Percentiles rank a stretch among this genome's conserved stretches.
Evolutionary conservation across 1,140 invertebrate genomes (phyloP).

Genomic region (Forficula auricularia): DNA sequence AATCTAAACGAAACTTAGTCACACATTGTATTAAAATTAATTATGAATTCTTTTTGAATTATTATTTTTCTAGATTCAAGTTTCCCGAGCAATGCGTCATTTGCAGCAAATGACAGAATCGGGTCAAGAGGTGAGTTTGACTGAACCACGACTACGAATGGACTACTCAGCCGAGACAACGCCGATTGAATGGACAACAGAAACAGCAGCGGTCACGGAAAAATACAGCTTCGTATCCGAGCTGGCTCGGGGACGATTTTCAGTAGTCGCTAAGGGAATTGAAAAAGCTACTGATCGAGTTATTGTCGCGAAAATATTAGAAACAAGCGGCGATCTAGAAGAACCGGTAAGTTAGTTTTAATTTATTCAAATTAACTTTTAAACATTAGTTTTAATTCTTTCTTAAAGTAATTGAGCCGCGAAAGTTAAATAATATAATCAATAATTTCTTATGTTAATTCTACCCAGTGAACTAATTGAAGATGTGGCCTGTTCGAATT

Average conservation of each 20-base stretch:
- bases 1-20: too few species aligned
- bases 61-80: conserved; percentile 32
- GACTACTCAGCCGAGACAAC: conserved; percentile 57
- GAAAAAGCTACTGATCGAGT: conserved; percentile 51
- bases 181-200: conserved; percentile 51
- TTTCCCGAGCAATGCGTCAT: conserved; percentile 63
- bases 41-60: too few species aligned
- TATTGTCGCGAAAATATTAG: conserved; percentile 56
- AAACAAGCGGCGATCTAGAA: conserved; percentile 44
- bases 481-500: too few species aligned
- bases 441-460: too few species aligned
- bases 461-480: too few species aligned
- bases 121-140: conserved; percentile 47
- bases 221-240: conserved; percentile 71
- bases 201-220: conserved; percentile 39
- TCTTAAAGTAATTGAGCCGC: too few species aligned
- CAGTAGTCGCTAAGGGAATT: conserved; percentile 64
- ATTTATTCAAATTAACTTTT: too few species aligned
- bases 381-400: too few species aligned
- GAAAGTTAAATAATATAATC: too few species aligned
- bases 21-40: too few species aligned
- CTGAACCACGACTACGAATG: conserved; percentile 31
- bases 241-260: conserved; percentile 61
- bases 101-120: conserved; percentile 66
- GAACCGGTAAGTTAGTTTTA: conserved; percentile 9